Base-by-base conservation (phyloP, 92 coral and sea anemone species). In the Actinernus sp. region DNA sequence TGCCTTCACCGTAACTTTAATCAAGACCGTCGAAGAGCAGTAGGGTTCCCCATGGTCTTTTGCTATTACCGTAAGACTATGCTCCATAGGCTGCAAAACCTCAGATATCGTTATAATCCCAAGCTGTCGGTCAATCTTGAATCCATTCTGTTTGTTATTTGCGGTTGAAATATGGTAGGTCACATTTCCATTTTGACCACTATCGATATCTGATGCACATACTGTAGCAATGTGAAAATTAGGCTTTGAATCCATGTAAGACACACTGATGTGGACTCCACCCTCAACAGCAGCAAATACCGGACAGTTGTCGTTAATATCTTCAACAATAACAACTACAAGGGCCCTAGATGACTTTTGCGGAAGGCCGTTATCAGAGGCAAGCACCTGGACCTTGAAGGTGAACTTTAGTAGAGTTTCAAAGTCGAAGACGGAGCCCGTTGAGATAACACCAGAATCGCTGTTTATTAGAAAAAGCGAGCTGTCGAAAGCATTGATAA, bases 271-370 rank as follows among this genome's bases (percentile, higher is more conserved):
- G 8, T 40, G 50, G 1, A 34, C 56, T 38, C 41, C 30, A 4
- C 31, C 45, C 11, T 48, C 41, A 5, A 68, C 58, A 7, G 39
- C 63, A n/a, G 18, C 37, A 39, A 79, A 86, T 2, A 32, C 38
- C 10, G 92, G 92, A 36, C 92, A 86, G 33, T 86, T 86, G 46
- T 86, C 92, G 31, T 86, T 86, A 18, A 61, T 44, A 69, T 86
- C 88, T 31, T 26, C 0, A 32, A 86, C 24, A 12, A 38, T 44
- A 37, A 86, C 47, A 31, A 33, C 37, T 33, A 61, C 50, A 14
- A 27, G 39, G 3, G 76, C 31, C 3, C 28, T 16, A 13, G 77
- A 40, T 6, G 75, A 63, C 34, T 52, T 49, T 63, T 66, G 78
- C 38, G 84, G 92, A 58, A 28, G 45, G 12, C 88, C 88, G 29